Evolutionary conservation across 2,888 invertebrate species (phyloP).

Genomic region (Drosophila emarginata): DNA sequence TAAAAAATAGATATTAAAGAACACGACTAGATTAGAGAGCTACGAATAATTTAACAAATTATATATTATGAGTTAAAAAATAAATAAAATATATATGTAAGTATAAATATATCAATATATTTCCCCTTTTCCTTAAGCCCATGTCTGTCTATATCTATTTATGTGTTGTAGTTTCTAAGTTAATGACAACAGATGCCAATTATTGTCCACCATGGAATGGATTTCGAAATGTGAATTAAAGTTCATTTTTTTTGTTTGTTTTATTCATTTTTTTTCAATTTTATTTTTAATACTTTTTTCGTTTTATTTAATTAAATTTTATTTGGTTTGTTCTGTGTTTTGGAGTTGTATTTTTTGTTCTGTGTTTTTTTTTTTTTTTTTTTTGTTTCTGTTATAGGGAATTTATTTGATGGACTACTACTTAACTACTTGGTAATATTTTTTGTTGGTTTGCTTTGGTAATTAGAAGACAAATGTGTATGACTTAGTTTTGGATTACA

Average conservation of each 20-base stretch:
- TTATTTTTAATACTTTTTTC: slow-evolving; percentile 1
- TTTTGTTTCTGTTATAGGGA: slow-evolving; percentile 38
- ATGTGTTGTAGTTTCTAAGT: background rate
- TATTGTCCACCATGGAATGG: slow-evolving; percentile 46
- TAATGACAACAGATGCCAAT: slow-evolving; percentile 62
- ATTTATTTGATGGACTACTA: slow-evolving; percentile 66
- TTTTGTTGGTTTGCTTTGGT: slow-evolving; percentile 7
- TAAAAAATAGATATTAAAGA: no score
- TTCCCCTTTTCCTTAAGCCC: background rate
- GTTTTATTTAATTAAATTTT: slow-evolving; percentile 51
- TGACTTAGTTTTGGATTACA: slow-evolving; percentile 28
- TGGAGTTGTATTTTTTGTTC: slow-evolving; percentile 26
- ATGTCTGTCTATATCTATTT: background rate
- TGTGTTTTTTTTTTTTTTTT: slow-evolving; percentile 32
- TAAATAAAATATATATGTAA: no score
- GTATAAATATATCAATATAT: background rate
- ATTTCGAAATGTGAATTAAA: slow-evolving; percentile 3
- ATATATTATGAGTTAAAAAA: no score
- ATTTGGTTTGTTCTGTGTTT: slow-evolving; percentile 42
- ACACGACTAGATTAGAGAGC: no score
- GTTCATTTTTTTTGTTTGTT: background rate
- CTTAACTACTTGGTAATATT: slow-evolving; percentile 57
- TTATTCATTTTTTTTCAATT: background rate
- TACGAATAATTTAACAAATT: no score
- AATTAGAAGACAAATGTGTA: slow-evolving; percentile 41